Base-by-base conservation (phyloP, 1,140 invertebrate genomes). In the Cydia fagiglandana region DNA sequence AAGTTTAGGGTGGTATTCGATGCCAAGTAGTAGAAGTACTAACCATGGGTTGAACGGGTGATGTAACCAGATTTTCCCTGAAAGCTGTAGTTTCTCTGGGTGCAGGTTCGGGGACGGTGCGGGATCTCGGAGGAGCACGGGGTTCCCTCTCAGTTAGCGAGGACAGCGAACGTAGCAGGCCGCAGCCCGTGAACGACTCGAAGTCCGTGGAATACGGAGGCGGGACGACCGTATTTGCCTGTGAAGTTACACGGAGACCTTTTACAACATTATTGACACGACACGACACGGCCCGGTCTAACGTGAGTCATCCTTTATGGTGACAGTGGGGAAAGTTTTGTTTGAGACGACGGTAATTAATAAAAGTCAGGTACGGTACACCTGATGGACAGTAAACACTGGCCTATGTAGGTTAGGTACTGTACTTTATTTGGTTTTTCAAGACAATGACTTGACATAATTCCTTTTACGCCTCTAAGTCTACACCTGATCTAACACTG, bases 211-310 rank as follows among this genome's bases (percentile, higher is more conserved):
- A 96, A 86, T 97, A 97, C 5, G 96, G 96, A 28, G 96, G 96
- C 61, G 96, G 96, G 75, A 97, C 95, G 85, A 96, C 94, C 30
- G 95, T 95, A 84, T 97, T 97, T 20, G 96, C 96, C 94, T 95
- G 83, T 0, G 2, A 41, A n/a, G 38, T n/a, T 66, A 73, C 38
- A 45, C 56, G 56, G 56, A 61, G 17, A 61, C 56, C 56, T 61
- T 56, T 61, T 61, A 24, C 56, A 61, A 61, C 56, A 24, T 61
- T 61, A 61, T 24, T 61, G 20, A 17, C n/a, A n/a, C n/a, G n/a
- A n/a, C n/a, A n/a, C n/a, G 24, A 24, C 24, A 24, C 24, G 24
- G 24, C 24, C 24, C 24, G 24, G 24, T 24, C 24, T 70, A 66
- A 45, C 38, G 41, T 24, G 24, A 24, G 24, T 24, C 24, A 24